Conservation (phyloP, 2,113 vertebrate species). For the Pelodiscus sinensis region DNA sequence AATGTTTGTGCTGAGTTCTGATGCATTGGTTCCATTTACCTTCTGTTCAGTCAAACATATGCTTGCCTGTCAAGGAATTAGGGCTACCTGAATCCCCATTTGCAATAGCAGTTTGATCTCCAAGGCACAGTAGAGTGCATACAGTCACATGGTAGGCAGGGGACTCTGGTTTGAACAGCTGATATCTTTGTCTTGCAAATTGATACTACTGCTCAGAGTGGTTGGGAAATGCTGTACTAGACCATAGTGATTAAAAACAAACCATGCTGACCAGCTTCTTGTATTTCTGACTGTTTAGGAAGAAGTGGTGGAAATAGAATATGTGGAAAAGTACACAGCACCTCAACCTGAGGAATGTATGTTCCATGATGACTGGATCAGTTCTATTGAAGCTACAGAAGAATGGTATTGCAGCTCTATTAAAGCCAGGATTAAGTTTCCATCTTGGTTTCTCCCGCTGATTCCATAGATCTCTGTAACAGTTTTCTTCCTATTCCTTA, state of each 20-base stretch:
- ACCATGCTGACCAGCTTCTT: slow-evolving; percentile 21
- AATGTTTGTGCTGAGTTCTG: background rate
- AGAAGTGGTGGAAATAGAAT: slow-evolving; percentile 96
- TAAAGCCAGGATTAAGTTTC: background rate
- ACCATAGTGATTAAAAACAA: background rate
- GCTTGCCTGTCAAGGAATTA: background rate
- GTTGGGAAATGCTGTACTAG: background rate
- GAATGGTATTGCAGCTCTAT: slow-evolving; percentile 86
- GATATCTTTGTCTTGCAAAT: background rate
- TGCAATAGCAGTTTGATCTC: background rate
- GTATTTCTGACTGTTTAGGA: slow-evolving; percentile 82
- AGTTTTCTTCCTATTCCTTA: background rate
- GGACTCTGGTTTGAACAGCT: background rate
- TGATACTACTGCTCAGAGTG: background rate
- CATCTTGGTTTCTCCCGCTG: background rate
- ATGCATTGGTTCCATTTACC: background rate
- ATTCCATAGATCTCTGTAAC: background rate
- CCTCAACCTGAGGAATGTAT: slow-evolving; percentile 96
- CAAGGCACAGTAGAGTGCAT: background rate
- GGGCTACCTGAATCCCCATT: background rate
- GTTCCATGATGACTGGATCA: slow-evolving; percentile 98
- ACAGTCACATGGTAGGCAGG: background rate
- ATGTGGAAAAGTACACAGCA: slow-evolving; percentile 92
- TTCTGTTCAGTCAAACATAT: background rate
- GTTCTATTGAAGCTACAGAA: slow-evolving; percentile 87